Conservation (phyloP, 2,888 invertebrate genomes). For the Argynnis bischoffii region DNA sequence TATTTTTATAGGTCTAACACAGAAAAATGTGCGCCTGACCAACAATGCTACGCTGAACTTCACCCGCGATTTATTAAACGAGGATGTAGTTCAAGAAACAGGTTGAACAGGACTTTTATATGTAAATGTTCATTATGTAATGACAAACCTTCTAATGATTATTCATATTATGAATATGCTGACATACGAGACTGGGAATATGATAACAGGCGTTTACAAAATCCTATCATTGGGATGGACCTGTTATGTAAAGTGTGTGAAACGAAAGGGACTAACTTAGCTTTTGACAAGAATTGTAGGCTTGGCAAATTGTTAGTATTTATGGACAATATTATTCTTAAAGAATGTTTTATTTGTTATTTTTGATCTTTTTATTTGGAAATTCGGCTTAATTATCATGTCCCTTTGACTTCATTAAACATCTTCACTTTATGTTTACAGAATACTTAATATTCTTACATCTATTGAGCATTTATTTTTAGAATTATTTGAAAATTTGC, state of each 20-base stretch:
- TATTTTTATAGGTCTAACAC: background rate
- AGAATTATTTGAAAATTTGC: too few species aligned
- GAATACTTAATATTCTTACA: too few species aligned
- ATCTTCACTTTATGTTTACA: background rate
- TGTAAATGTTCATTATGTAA: conserved; percentile 72
- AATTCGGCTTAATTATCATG: too few species aligned
- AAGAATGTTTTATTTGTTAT: too few species aligned
- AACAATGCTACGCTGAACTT: conserved; percentile 61
- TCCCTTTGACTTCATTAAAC: background rate
- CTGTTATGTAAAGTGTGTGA: conserved; percentile 51
- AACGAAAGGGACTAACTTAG: conserved; percentile 51
- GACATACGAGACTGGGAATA: conserved; percentile 61
- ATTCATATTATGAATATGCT: conserved; percentile 56
- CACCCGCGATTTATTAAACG: conserved; percentile 56
- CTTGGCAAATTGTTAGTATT: conserved; percentile 55
- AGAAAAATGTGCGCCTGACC: conserved; percentile 49
- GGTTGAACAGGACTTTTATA: conserved; percentile 59
- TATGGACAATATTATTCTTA: background rate
- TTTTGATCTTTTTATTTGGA: too few species aligned
- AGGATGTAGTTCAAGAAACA: conserved; percentile 57
- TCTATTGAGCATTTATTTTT: too few species aligned
- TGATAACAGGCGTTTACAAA: conserved; percentile 57
- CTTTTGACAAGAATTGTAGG: conserved; percentile 52
- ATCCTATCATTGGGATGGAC: conserved; percentile 45
- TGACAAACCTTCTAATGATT: conserved; percentile 58